phyloP scores from a whole-genome alignment of 2,888 invertebrate genomes.

The Nudaria mundana region DNA sequence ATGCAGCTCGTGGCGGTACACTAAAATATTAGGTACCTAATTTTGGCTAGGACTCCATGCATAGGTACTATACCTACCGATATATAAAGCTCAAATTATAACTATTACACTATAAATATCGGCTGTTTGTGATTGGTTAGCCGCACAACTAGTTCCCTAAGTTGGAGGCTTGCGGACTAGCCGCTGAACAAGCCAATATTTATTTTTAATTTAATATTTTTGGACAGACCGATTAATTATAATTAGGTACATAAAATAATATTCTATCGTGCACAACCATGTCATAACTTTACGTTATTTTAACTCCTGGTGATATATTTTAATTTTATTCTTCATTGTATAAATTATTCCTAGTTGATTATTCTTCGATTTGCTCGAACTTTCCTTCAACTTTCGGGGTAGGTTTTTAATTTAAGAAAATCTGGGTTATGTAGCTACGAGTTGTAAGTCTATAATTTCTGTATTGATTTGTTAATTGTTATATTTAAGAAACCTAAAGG shows the following conservation, averaged over 20 bases:
- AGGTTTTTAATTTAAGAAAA: background rate
- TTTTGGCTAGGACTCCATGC: conserved; percentile 72
- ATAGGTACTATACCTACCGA: conserved; percentile 60
- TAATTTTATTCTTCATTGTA: no score
- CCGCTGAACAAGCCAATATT: conserved; percentile 50
- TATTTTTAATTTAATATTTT: conserved; percentile 39
- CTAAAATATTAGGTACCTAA: conserved; percentile 66
- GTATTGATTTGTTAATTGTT: no score
- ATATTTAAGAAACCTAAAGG: no score
- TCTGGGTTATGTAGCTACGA: no score
- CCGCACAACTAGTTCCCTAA: conserved; percentile 19
- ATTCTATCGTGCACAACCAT: conserved; percentile 79
- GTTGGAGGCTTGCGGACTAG: conserved; percentile 36
- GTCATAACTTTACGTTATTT: conserved; percentile 58
- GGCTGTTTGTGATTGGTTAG: conserved; percentile 23
- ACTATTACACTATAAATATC: conserved; percentile 37
- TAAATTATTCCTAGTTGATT: conserved; percentile 14
- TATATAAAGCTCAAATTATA: conserved; percentile 60
- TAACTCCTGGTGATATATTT: conserved; percentile 42
- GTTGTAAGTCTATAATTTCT: no score
- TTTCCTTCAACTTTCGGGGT: no score
- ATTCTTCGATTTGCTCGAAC: background rate
- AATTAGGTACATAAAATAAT: conserved; percentile 55
- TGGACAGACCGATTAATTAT: conserved; percentile 72
- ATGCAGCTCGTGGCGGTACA: conserved; percentile 55